These are phyloP conservation scores for Lipophrys pholis DNA, from an alignment of 2,113 vertebrate genomes.

Conservation along the genomic window DNA sequence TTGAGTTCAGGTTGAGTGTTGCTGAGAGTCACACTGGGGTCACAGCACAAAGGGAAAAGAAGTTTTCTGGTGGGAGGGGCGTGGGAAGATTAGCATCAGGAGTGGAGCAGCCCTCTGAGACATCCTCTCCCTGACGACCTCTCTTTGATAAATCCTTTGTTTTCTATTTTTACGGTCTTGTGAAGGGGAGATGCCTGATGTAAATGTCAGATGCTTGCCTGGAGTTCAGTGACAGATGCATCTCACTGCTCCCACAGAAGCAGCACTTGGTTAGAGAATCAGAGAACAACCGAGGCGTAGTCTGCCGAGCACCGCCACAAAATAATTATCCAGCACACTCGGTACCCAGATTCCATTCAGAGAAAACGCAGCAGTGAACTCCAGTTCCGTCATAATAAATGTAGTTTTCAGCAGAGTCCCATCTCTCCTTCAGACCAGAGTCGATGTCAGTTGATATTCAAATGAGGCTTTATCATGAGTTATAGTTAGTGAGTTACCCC, in stretches of 20 bases:
- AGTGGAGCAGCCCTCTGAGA: slow-evolving; percentile 37
- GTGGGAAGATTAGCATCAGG: slow-evolving; percentile 46
- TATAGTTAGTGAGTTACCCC: too few relatives aligned
- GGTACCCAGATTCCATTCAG: neutral
- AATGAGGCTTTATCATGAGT: too few relatives aligned
- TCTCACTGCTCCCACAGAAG: neutral
- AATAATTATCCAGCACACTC: neutral
- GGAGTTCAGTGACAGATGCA: slow-evolving; percentile 12
- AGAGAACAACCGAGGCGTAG: neutral
- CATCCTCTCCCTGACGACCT: slow-evolving; percentile 22
- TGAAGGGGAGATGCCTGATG: slow-evolving; percentile 1
- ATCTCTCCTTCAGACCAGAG: too few relatives aligned
- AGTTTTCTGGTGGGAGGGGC: neutral
- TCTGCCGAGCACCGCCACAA: neutral
- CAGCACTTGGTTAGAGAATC: neutral
- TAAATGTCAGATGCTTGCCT: slow-evolving; percentile 32
- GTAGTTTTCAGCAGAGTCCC: too few relatives aligned
- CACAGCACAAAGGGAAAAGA: slow-evolving; percentile 19
- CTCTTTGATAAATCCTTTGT: slow-evolving; percentile 20
- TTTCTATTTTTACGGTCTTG: slow-evolving; percentile 58
- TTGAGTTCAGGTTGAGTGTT: too few relatives aligned
- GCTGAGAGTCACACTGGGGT: slow-evolving; percentile 28
- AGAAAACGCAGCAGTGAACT: neutral
- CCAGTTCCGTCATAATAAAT: too few relatives aligned
- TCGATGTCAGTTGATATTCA: too few relatives aligned